phyloP scores from a whole-genome alignment of 1,140 invertebrate genomes.

The Drosophila murphyi region DNA sequence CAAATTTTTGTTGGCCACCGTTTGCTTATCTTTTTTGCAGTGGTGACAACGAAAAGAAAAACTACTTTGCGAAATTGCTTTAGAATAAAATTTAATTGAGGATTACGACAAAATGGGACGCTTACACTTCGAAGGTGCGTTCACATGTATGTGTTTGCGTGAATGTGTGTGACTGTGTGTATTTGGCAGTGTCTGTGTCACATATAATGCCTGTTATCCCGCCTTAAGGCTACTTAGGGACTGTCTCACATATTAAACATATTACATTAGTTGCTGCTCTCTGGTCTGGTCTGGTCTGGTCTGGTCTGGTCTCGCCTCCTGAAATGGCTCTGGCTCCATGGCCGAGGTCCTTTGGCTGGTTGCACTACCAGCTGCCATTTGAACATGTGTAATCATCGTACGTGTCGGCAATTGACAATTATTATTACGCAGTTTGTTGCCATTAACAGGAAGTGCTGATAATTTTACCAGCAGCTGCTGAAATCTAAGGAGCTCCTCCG shows the following conservation, averaged over 20 bases:
- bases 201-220: conserved; percentile 75
- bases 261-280: conserved; percentile 67
- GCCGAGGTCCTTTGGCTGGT: conserved; percentile 16
- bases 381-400: conserved; percentile 81
- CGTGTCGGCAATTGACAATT: conserved; percentile 81
- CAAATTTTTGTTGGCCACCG: conserved; percentile 41
- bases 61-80: conserved; percentile 80
- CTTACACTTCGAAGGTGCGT: conserved; percentile 31
- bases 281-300: conserved; percentile 4
- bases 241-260: conserved; percentile 80
- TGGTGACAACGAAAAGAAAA: conserved; percentile 52
- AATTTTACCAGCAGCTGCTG: conserved; percentile 47
- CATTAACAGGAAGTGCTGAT: conserved; percentile 52
- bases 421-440: conserved; percentile 76
- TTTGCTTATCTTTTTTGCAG: conserved; percentile 67
- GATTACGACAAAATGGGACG: conserved; percentile 56
- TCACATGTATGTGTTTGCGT: conserved; percentile 14
- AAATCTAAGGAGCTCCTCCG: conserved; percentile 9
- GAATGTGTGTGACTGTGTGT: conserved; percentile 10
- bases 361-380: conserved; percentile 60
- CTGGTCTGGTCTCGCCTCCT: conserved; percentile 20
- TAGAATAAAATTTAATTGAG: conserved; percentile 83
- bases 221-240: conserved; percentile 81
- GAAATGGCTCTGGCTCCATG: conserved; percentile 15
- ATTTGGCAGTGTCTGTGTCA: conserved; percentile 39